Evolutionary conservation across 2,113 vertebrate genomes (phyloP).

Genomic region (Peromyscus leucopus): DNA sequence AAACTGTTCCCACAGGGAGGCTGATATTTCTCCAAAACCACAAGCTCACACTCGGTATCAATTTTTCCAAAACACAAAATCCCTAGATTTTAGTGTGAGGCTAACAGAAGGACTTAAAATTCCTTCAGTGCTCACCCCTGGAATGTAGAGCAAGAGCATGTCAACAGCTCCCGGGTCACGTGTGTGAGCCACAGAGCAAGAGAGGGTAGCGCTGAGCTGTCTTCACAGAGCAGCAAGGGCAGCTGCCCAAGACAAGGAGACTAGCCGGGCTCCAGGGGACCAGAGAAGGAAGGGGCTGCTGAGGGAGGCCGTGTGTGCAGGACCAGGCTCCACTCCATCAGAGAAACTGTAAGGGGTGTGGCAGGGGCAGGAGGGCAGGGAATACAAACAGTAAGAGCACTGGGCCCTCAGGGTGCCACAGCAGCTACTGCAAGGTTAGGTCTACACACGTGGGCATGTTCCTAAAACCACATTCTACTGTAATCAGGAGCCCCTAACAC

Average conservation of each 20-base stretch:
- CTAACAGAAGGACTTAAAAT: slow-evolving; percentile 27
- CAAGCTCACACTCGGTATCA: background rate
- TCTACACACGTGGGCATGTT: background rate
- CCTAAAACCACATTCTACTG: background rate
- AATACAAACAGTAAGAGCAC: background rate
- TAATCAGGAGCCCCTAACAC: background rate
- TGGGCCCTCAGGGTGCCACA: no score
- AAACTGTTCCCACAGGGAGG: background rate
- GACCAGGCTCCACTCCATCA: background rate
- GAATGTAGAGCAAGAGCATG: background rate
- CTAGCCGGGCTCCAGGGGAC: background rate
- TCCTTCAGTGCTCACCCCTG: background rate
- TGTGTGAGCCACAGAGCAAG: background rate
- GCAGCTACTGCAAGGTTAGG: background rate
- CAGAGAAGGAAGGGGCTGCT: background rate
- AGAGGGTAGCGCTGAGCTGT: background rate
- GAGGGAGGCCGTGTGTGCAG: background rate
- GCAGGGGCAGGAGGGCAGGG: background rate
- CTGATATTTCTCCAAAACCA: background rate
- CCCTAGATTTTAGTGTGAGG: background rate
- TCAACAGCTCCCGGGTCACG: background rate
- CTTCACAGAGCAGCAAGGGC: background rate
- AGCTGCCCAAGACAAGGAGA: background rate
- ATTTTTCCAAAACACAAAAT: slow-evolving; percentile 52
- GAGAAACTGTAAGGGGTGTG: background rate